Evolutionary conservation across 2,888 invertebrate genomes (phyloP).

Genomic region (Epistrophella euchroma): DNA sequence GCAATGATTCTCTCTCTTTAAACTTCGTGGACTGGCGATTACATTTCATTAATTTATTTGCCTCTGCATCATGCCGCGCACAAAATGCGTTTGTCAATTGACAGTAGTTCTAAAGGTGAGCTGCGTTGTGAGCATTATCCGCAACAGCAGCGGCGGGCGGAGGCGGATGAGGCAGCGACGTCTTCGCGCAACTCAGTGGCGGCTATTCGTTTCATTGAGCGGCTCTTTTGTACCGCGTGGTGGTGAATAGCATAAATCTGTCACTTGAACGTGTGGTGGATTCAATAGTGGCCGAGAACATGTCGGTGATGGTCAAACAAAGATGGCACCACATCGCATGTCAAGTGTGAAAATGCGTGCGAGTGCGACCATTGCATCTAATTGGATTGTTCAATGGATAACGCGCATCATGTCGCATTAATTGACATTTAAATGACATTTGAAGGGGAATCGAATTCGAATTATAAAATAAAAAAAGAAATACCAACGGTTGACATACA

Average conservation of each 20-base stretch:
- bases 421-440: conserved; percentile 69
- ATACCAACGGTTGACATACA: conserved; percentile 17
- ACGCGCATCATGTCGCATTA: conserved; percentile 63
- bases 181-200: conserved; percentile 43
- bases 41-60: conserved; percentile 75
- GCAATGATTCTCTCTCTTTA: conserved; percentile 54
- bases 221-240: conserved; percentile 60
- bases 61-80: conserved; percentile 42
- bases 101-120: conserved; percentile 58
- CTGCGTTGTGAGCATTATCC: conserved; percentile 53
- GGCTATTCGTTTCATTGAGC: conserved; percentile 62
- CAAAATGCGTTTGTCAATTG: conserved; percentile 74
- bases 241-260: conserved; percentile 75
- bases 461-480: conserved; percentile 9
- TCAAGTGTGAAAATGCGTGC: conserved; percentile 75
- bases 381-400: conserved; percentile 66
- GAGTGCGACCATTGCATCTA: conserved; percentile 58
- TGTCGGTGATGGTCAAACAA: conserved; percentile 63
- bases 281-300: conserved; percentile 57
- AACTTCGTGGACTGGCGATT: conserved; percentile 71
- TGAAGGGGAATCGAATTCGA: conserved; percentile 18
- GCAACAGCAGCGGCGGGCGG: not conserved
- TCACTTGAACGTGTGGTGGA: conserved; percentile 73
- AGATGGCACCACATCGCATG: conserved; percentile 69
- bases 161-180: conserved; percentile 4